Percentiles rank a stretch among this genome's conserved stretches.
Evolutionary conservation across 2,113 vertebrate genomes (phyloP).

Genomic region (Mormyrus lacerda): DNA sequence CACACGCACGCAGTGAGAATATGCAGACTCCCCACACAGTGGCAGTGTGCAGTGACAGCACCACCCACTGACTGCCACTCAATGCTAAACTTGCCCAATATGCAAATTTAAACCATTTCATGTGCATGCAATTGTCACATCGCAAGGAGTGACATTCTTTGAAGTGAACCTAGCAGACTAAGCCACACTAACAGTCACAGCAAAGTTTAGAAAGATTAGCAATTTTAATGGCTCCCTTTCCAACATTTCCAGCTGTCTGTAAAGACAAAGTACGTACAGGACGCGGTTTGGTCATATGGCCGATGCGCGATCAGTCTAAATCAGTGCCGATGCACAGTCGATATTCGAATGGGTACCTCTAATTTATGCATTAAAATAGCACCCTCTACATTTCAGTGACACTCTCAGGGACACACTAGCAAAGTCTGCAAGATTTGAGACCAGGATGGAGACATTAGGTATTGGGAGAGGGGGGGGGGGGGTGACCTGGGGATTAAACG

Average conservation of each 20-base stretch:
- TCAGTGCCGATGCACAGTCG: too few species aligned
- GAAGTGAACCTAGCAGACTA: too few species aligned
- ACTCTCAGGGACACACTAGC: not conserved
- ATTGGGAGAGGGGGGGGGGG: not conserved
- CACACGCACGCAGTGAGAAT: not conserved
- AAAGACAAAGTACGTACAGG: too few species aligned
- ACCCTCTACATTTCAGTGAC: not conserved
- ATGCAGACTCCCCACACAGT: not conserved
- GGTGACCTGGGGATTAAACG: not conserved
- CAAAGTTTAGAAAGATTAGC: not conserved
- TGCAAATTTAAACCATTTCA: not conserved
- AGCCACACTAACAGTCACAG: not conserved
- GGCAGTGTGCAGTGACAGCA: not conserved
- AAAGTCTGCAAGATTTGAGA: too few species aligned
- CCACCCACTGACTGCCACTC: not conserved
- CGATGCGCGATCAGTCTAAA: too few species aligned
- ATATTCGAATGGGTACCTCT: too few species aligned
- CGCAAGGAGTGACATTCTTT: not conserved
- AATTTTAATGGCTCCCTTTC: too few species aligned
- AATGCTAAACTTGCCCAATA: not conserved
- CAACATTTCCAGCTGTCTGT: too few species aligned
- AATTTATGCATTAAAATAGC: not conserved
- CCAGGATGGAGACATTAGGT: not conserved
- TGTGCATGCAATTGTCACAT: not conserved
- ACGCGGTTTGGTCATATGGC: too few species aligned